phyloP scores from a whole-genome alignment of 2,888 invertebrate genomes.

The Spisula subtruncata region DNA sequence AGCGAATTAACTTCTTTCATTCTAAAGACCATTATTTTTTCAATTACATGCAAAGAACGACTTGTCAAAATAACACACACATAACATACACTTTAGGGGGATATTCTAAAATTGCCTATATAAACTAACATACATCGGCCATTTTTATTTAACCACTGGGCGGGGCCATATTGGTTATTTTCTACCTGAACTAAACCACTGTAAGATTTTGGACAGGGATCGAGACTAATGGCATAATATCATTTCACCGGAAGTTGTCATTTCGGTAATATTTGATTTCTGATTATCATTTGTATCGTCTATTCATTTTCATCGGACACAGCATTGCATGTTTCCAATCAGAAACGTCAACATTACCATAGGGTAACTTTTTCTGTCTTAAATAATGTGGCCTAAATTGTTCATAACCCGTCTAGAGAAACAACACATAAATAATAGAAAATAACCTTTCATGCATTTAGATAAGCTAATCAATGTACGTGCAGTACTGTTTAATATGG shows the following conservation, averaged over 20 bases:
- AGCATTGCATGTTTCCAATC: neutral
- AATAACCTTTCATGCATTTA: neutral
- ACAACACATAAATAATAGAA: constrained; percentile 1
- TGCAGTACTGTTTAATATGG: neutral
- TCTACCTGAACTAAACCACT: no score
- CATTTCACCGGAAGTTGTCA: neutral
- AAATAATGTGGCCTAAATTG: neutral
- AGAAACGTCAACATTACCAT: neutral
- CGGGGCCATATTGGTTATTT: no score
- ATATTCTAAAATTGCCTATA: no score
- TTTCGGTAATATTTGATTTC: neutral
- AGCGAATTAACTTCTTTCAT: no score
- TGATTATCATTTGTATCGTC: neutral
- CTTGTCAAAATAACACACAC: no score
- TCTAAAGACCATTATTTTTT: no score
- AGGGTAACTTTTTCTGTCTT: neutral
- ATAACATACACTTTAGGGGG: no score
- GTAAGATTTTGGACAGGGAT: no score
- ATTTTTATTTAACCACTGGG: no score
- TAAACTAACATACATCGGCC: no score
- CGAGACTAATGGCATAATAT: neutral
- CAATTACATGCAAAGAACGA: no score
- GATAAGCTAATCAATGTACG: neutral
- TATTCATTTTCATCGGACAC: neutral
- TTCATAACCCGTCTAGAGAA: neutral